Base-by-base conservation (phyloP, 1,140 invertebrate species). In the Procambarus virginalis region DNA sequence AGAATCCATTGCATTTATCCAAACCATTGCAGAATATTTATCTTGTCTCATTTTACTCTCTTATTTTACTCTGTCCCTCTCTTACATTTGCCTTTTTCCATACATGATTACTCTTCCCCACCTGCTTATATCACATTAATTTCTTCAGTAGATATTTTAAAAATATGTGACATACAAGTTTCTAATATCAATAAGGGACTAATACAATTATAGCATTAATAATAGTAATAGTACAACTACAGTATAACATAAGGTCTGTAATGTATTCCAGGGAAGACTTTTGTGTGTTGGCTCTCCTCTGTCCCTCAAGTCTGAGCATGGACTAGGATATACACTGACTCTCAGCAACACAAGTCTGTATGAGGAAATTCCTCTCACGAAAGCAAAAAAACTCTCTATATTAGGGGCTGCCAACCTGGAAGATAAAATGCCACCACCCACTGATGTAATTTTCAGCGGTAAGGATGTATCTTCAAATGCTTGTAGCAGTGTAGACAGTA, bases 241-340 rank as follows among this genome's bases (percentile, higher is more conserved):
- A 17, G 17, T 12, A 17, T 20, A 64, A 64, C 12, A 12, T 64
- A 20, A 64, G 14, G 10, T 55, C n/a, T 49, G 3, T 20, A 12
- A 70, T 22, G n/a, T 34, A 92, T 96, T 14, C 96, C 95, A 93
- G 95, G 95, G 91, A 8, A 68, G 73, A 45, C 81, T 91, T 12
- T 14, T 91, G 68, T 85, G 91, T 73, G 81, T 88, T 10, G 91
- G 91, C 0, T 88, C 91, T 12, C 91, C 91, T 8, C n/a, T 85
- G 75, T 86, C 85, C 46, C 91, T 91, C 34, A 91, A 91, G 64
- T 89, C 86, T 6, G 86, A 91, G 58, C 81, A 89, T 51, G 91
- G 91, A 3, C 46, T 82, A 12, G 91, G 91, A 17, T 89, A 88
- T 73, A 81, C 81, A 58, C 51, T 89, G 17, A 91, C 80, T n/a